Evolutionary conservation across 1,140 invertebrate genomes (phyloP).

Genomic region (Bactericera cockerelli): DNA sequence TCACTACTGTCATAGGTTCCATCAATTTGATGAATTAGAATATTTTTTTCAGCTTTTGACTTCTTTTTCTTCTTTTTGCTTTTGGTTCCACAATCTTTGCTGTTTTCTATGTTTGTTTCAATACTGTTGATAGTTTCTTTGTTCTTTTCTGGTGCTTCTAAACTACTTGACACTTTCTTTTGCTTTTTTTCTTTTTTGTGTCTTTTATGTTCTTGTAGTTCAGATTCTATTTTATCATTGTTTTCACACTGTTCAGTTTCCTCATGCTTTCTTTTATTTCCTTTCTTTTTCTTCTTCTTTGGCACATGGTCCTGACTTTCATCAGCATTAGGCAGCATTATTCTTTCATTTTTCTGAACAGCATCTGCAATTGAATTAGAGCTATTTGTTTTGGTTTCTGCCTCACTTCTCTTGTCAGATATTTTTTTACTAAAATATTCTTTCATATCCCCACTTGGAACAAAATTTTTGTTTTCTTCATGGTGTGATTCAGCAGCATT

Average conservation of each 20-base stretch:
- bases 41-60: not conserved
- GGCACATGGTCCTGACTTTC: not conserved
- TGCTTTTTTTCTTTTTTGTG: too few relatives aligned
- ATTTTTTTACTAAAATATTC: slow-evolving; percentile 16
- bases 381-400: not conserved
- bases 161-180: too few relatives aligned
- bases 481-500: not conserved
- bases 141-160: too few relatives aligned
- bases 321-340: not conserved
- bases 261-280: not conserved
- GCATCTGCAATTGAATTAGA: not conserved
- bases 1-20: not conserved
- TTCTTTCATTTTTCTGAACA: too few relatives aligned
- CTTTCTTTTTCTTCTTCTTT: not conserved
- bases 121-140: too few relatives aligned
- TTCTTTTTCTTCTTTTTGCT: not conserved
- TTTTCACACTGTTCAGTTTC: too few relatives aligned
- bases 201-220: not conserved
- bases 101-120: too few relatives aligned
- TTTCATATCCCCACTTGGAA: slow-evolving; percentile 12
- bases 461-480: slow-evolving; percentile 11
- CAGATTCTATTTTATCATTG: too few relatives aligned
- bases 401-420: not conserved
- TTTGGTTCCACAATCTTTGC: not conserved
- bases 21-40: not conserved